Base-by-base conservation (phyloP, 2,888 invertebrate species). In the Dorcus hopei region DNA sequence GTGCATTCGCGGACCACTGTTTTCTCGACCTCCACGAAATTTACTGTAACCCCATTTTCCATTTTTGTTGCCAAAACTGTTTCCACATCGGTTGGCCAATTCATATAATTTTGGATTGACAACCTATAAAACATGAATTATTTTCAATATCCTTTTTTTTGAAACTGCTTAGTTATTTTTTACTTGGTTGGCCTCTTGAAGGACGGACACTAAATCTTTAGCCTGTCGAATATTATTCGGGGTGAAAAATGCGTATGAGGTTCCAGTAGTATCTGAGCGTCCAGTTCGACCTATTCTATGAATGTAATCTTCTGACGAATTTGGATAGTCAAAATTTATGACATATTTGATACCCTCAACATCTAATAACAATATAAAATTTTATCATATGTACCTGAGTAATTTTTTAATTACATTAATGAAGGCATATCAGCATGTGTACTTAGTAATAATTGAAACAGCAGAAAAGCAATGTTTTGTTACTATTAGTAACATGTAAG, bases 341-440 rank as follows among this genome's bases (percentile, higher is more conserved):
- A 97, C 96, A 82, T 90, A 95, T 81, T 94, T 95, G 74, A 97
- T 94, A 76, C 95, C 95, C 78, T 95, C 94, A 75, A 96, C 95
- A 87, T 96, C 95, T 96, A 84, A 74, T 81, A 79, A 69, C 55
- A 59, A 59, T 54, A 61, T 9, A 45, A 9, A 16, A 45, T 45
- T 8, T 45, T 45, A 19, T 16, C 64, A 62, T 7, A 7, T 8
- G 42, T 9, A 19, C 16, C 19, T 52, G 9, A 52, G 19, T 16
- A 33, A 6, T 33, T 4, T 33, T 33, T 33, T 33, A 33, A 33
- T 33, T 33, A 33, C 26, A 33, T 33, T 33, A 33, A 33, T 33
- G 26, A 33, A 33, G 26, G 26, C 26, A 6, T 6, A 33, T 19
- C 26, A 33, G 5, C 5, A 33, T 33, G 6, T 6, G 6, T 6